Evolutionary conservation across 1,140 invertebrate species (phyloP), one percentile per base, ranked within the genome.

Genomic region (Drosophila dunni): DNA sequence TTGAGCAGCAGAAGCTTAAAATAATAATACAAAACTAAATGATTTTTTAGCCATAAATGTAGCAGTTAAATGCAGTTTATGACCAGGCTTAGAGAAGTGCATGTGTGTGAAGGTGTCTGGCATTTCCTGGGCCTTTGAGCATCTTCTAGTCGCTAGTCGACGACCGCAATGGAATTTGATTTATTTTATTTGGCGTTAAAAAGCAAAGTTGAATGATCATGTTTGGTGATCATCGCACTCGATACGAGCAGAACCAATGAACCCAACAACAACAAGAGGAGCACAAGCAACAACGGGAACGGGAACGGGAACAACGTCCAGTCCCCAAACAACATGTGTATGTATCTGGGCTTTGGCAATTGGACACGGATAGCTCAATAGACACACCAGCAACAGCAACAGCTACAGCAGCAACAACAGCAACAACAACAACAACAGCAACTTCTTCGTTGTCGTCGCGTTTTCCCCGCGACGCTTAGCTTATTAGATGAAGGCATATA

Each of bases 131-230:
- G 34, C 58, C 13, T 34, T 33, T 44, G 13, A 15, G 58, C 56
- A 57, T 57, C 58, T 46, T 62, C 57, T 36, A 45, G 24, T 46
- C 9, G 33, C 11, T 50, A 79, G 84, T 89, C 83, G 80, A 83
- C 84, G 80, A 89, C 83, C 80, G 80, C 69, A 71, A 15, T 80
- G 84, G 84, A 88, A 88, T 88, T 88, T 88, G 84, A 88, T 88
- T 89, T 88, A 89, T 88, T 88, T 88, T 88, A 84, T 88, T 88
- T 88, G 84, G 84, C 84, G 84, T 88, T 88, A 88, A 88, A 88
- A 88, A 80, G 68, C 84, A 77, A 76, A 88, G 81, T 81, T 85
- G 81, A 85, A 85, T 76, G 79, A 85, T 85, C 81, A 85, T 85
- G 82, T 85, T 85, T 85, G 81, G 75, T 85, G 81, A 78, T 80